Percentiles rank a stretch among this genome's conserved stretches.
Evolutionary conservation across 2,113 vertebrate genomes (phyloP).

Genomic region (Rhinolophus ferrumequinum): DNA sequence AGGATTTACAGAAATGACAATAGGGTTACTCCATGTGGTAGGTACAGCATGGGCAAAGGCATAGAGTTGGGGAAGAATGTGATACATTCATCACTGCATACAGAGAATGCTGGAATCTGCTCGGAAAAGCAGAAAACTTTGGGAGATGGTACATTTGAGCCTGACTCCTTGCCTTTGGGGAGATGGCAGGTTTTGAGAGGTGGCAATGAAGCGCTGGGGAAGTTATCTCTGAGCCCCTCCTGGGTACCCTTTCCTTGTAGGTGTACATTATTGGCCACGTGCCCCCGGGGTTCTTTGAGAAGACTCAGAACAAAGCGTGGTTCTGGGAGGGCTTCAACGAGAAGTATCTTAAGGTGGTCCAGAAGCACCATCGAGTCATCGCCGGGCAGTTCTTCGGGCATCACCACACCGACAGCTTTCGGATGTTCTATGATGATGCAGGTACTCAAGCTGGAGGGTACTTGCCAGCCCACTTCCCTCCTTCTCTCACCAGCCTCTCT

Average conservation of each 20-base stretch:
- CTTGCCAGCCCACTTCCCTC: not conserved
- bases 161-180: not conserved
- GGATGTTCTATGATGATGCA: constrained; percentile 91
- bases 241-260: constrained; percentile 71
- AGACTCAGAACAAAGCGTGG: constrained; percentile 92
- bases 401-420: constrained; percentile 95
- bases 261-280: constrained; percentile 95
- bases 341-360: constrained; percentile 88
- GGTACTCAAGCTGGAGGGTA: constrained; percentile 78
- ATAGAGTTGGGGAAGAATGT: not conserved
- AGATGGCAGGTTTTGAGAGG: not conserved
- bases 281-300: constrained; percentile 97
- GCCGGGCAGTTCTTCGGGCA: constrained; percentile 97
- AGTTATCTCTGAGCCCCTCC: not conserved
- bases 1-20: not conserved
- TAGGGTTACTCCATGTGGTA: not conserved
- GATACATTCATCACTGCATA: not conserved
- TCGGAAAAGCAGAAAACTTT: not conserved
- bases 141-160: not conserved
- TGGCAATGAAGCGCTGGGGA: not conserved
- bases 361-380: constrained; percentile 89
- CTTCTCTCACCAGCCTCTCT: not conserved
- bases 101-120: not conserved
- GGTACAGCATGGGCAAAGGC: not conserved
- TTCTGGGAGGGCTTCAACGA: constrained; percentile 90